Evolutionary conservation across 2,888 invertebrate species (phyloP).

Genomic region (Chaetoderma sp.): DNA sequence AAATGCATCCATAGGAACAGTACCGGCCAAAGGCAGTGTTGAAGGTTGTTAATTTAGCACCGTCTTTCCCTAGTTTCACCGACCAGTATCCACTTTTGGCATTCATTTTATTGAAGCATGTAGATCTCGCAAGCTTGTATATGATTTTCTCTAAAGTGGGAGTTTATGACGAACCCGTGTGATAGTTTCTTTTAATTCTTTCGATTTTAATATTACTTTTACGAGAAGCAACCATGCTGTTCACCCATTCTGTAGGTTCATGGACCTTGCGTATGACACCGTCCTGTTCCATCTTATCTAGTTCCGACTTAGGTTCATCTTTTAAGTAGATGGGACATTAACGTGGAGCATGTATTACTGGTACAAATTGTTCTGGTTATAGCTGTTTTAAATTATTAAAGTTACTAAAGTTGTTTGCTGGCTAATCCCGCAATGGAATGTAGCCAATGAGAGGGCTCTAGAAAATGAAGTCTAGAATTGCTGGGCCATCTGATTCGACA

Average conservation of each 20-base stretch:
- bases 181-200: background rate
- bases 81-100: constrained; percentile 34
- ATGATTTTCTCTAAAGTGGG: constrained; percentile 23
- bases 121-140: constrained; percentile 18
- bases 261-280: background rate
- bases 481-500: background rate
- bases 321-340: background rate
- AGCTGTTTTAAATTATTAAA: background rate
- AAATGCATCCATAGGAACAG: background rate
- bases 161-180: constrained; percentile 15
- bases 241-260: constrained; percentile 25
- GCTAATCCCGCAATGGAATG: background rate
- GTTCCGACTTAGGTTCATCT: background rate
- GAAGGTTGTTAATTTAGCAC: constrained; percentile 15
- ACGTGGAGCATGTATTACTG: constrained; percentile 3
- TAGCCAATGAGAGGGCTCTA: background rate
- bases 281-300: background rate
- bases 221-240: constrained; percentile 17
- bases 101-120: constrained; percentile 23
- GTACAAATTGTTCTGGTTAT: constrained; percentile 8
- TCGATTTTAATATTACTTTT: constrained; percentile 4
- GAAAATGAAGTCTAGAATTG: background rate
- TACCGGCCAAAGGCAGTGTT: constrained; percentile 8
- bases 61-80: constrained; percentile 12
- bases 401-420: too few species aligned